Evolutionary conservation across 2,888 invertebrate species (phyloP).

Genomic region (Mesoligia furuncula): DNA sequence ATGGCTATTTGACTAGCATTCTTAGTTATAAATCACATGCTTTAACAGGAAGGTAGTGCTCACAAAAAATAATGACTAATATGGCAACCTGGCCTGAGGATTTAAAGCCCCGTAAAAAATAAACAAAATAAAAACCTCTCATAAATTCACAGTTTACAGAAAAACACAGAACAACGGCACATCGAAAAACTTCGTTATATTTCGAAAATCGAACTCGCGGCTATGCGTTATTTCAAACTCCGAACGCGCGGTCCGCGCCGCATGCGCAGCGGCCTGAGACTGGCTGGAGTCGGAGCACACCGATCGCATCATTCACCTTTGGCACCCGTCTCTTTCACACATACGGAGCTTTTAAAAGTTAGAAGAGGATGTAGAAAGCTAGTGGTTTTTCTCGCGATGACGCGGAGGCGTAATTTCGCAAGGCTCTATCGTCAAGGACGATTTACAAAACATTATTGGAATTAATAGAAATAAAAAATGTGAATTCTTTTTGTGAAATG

Average conservation of each 20-base stretch:
- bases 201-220: conserved; percentile 78
- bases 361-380: conserved; percentile 75
- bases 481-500: conserved; percentile 75
- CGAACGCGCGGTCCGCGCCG: conserved; percentile 81
- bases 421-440: conserved; percentile 83
- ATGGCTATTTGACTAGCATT: conserved; percentile 36
- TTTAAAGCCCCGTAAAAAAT: conserved; percentile 52
- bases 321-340: conserved; percentile 75
- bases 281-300: conserved; percentile 82
- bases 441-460: conserved; percentile 79
- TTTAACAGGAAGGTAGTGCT: conserved; percentile 69
- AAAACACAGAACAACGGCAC: conserved; percentile 73
- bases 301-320: conserved; percentile 79
- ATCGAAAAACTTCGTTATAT: conserved; percentile 84
- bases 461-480: conserved; percentile 74
- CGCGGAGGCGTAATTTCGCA: conserved; percentile 82
- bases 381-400: conserved; percentile 73
- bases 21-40: conserved; percentile 46
- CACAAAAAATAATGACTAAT: conserved; percentile 74
- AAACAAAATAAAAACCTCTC: conserved; percentile 57
- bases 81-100: conserved; percentile 60
- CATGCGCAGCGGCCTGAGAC: conserved; percentile 86
- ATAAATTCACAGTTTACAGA: conserved; percentile 73
- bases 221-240: conserved; percentile 77
- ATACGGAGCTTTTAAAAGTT: conserved; percentile 65